Evolutionary conservation across 2,113 vertebrate species (phyloP).

Genomic region (Oplegnathus fasciatus): DNA sequence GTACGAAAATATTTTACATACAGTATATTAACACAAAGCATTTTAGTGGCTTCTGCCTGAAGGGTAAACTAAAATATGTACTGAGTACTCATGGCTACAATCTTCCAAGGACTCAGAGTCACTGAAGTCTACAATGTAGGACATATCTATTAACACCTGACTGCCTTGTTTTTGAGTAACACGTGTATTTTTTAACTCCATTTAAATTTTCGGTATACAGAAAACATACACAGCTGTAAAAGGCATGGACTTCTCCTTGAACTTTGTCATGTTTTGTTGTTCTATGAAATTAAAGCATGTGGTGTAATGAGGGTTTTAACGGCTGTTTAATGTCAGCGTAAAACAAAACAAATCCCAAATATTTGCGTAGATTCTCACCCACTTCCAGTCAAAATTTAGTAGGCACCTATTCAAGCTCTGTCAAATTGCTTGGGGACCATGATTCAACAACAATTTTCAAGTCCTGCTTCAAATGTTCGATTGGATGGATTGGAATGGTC

Average conservation of each 20-base stretch:
- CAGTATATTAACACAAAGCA: background rate
- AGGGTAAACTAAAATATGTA: slow-evolving; percentile 17
- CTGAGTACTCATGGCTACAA: background rate
- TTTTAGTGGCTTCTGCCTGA: slow-evolving; percentile 15
- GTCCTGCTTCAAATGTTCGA: slow-evolving; percentile 22
- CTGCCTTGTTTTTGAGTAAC: slow-evolving; percentile 11
- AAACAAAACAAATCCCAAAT: background rate
- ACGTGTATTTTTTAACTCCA: background rate
- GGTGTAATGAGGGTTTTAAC: background rate
- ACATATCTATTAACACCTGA: slow-evolving; percentile 30
- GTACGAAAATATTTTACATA: background rate
- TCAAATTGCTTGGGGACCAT: slow-evolving; percentile 32
- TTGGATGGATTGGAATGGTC: slow-evolving; percentile 20
- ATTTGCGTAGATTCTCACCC: background rate
- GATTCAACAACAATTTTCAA: slow-evolving; percentile 38
- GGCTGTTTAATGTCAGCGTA: background rate
- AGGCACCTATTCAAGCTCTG: slow-evolving; percentile 10
- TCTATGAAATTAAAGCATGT: background rate
- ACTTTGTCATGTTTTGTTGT: background rate
- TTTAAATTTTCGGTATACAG: background rate
- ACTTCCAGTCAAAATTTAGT: background rate
- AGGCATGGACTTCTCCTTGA: background rate
- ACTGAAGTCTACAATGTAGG: slow-evolving; percentile 17
- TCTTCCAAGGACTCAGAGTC: slow-evolving; percentile 17
- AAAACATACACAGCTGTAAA: background rate